phyloP scores from a whole-genome alignment of 2,888 invertebrate species.

The Trissoscelio sp. region DNA sequence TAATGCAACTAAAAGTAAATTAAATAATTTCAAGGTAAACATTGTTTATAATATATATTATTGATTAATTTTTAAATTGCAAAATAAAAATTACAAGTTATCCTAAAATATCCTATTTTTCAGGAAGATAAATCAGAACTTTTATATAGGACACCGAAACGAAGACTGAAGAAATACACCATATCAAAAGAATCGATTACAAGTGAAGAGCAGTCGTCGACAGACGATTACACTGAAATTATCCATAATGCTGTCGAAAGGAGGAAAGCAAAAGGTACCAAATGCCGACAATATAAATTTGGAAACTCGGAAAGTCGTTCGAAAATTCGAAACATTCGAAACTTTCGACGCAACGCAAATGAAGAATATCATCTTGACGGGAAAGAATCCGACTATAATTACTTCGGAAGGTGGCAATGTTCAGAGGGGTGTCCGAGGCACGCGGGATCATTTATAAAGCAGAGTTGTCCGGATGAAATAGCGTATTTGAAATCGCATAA shows the following conservation, averaged over 20 bases:
- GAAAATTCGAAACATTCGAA: conserved; percentile 39
- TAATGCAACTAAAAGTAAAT: no score
- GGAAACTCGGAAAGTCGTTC: conserved; percentile 18
- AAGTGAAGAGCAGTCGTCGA: conserved; percentile 19
- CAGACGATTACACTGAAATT: conserved; percentile 21
- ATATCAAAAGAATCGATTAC: conserved; percentile 22
- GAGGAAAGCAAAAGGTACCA: conserved; percentile 30
- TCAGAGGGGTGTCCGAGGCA: conserved; percentile 20
- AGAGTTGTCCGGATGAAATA: conserved; percentile 28
- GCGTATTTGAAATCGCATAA: conserved; percentile 30
- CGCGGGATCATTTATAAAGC: conserved; percentile 32
- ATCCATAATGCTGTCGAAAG: conserved; percentile 12
- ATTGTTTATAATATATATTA: no score
- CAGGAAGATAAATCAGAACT: background rate
- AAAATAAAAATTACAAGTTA: no score
- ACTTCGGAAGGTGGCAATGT: conserved; percentile 34
- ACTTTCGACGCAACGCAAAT: conserved; percentile 22
- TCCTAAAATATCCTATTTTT: no score
- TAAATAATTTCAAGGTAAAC: no score
- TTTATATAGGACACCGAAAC: background rate
- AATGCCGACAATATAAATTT: conserved; percentile 21
- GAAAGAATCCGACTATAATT: conserved; percentile 46
- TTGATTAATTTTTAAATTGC: no score
- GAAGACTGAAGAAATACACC: background rate
- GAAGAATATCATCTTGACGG: conserved; percentile 36